Evolutionary conservation across 2,888 invertebrate genomes (phyloP).

Genomic region (Eupeodes latifasciatus): DNA sequence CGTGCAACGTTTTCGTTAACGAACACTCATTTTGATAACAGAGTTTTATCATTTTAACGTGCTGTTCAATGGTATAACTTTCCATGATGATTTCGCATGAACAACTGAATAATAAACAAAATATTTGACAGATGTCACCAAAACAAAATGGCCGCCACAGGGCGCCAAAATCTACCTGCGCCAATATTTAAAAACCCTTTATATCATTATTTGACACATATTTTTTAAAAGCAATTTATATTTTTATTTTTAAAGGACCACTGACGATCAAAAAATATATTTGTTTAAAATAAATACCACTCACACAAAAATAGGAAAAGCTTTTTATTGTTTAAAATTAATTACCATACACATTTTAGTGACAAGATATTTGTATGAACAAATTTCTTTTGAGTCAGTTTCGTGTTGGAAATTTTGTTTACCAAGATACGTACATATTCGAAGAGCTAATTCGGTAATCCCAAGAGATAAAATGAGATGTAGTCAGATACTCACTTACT

Average conservation of each 20-base stretch:
- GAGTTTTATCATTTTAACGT: no score
- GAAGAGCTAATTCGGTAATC: not conserved
- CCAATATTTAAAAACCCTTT: no score
- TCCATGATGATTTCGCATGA: no score
- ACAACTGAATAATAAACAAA: no score
- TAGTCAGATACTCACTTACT: not conserved
- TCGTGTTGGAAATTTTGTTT: conserved; percentile 14
- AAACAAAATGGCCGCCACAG: no score
- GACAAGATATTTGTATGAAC: conserved; percentile 18
- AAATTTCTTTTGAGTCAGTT: conserved; percentile 18
- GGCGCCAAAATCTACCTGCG: no score
- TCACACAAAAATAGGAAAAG: not conserved
- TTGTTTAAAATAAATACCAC: not conserved
- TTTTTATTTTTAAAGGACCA: not conserved
- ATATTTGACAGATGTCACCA: no score
- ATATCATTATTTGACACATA: not conserved
- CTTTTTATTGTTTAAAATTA: conserved; percentile 12
- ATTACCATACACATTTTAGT: conserved; percentile 7
- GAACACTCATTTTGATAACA: no score
- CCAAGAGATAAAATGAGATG: not conserved
- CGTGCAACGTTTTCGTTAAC: no score
- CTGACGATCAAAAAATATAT: not conserved
- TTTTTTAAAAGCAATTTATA: not conserved
- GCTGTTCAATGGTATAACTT: no score
- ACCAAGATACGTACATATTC: no score